Base-by-base conservation (phyloP, 2,888 invertebrate genomes). In the Thymelicus lineola region DNA sequence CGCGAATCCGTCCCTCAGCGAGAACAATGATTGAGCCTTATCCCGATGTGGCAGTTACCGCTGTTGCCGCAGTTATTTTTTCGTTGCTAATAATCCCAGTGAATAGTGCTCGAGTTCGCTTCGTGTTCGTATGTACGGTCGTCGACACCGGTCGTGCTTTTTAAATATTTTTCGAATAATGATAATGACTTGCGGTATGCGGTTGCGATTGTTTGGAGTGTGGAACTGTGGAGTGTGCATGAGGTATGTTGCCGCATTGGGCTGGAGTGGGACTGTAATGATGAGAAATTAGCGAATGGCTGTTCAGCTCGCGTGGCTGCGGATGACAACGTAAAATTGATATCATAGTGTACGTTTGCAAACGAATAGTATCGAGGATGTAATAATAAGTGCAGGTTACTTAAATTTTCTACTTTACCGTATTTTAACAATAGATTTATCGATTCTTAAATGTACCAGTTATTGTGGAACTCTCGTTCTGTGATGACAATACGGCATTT, bases 121-220 rank as follows among this genome's bases (percentile, higher is more conserved):
- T 35, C 60, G 61, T 17, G 14, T 12, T 35, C 60, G 61, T 17
- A 14, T 12, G 12, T 42, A 42, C 42, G 9, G 12, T 12, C 4
- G 42, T 12, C 1, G 14, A n/a, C 35, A 7, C 28, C 57, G 67
- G 67, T 61, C 67, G 67, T 68, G 15, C 48, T 63, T 36, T 12
- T 68, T 42, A 55, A 61, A 60, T 55, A 67, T 53, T 67, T 46
- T 68, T 68, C 53, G 45, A 61, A 68, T 68, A 55, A 61, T 68
- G 53, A 55, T 68, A 61, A 61, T 68, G 53, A 55, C 14, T 68
- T 62, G 61, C 61, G 67, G 67, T 61, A 38, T 55, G 55, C 60
- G 53, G 66, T 45, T 50, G 35, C 1, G 15, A 15, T 50, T 35
- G 10, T 42, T 12, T 42, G 20, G 28, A 28, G 28, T 28, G 28